Percentiles rank a stretch among this genome's conserved stretches.
phyloP scores from a whole-genome alignment of 2,113 vertebrate species.

The Benitochromis conjunctus region DNA sequence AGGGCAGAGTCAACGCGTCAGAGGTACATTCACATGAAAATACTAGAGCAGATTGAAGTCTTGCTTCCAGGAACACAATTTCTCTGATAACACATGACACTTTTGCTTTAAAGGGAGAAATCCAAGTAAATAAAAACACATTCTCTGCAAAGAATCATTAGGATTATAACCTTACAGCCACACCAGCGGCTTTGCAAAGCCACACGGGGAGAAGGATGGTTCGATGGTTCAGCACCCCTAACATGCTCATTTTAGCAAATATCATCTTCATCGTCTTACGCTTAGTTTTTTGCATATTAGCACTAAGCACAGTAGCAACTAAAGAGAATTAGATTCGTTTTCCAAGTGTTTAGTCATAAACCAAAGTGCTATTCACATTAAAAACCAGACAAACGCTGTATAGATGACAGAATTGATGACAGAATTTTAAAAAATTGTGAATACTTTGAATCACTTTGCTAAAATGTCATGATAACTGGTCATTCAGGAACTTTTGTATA shows the following conservation, averaged over 20 bases:
- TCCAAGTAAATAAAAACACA: neutral
- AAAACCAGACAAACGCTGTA: rapidly evolving
- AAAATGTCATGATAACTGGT: neutral
- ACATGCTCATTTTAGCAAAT: neutral
- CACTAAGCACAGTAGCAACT: neutral
- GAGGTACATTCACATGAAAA: constrained; percentile 75
- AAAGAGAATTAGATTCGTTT: neutral
- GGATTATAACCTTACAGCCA: neutral
- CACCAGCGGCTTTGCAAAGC: neutral
- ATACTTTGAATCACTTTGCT: neutral
- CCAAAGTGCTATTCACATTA: neutral
- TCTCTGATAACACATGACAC: neutral
- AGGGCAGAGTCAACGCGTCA: constrained; percentile 89
- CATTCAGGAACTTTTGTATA: neutral
- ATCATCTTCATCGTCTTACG: neutral
- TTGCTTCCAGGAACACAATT: neutral
- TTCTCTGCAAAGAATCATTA: neutral
- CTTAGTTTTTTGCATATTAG: neutral
- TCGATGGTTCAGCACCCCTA: neutral
- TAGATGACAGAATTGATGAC: neutral
- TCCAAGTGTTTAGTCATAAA: neutral
- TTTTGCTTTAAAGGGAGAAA: neutral
- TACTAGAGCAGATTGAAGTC: neutral
- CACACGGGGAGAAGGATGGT: neutral
- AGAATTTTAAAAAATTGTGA: neutral